Percentiles rank a stretch among this genome's conserved stretches.
Evolutionary conservation across 2,797 vertebrate genomes (phyloP).

Genomic region (Australoheros facetus): DNA sequence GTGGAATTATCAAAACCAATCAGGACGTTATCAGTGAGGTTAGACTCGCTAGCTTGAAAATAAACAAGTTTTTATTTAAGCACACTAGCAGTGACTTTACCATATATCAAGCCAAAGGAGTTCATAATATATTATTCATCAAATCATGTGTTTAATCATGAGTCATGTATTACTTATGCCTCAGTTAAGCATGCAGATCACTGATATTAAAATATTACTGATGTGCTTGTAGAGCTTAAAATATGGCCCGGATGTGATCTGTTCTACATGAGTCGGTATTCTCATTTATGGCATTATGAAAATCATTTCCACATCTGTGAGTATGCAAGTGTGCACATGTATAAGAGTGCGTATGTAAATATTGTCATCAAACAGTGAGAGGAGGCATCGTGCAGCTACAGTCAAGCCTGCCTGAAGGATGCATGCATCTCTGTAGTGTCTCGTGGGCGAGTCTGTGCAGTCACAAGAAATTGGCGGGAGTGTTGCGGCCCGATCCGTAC

Average conservation of each 20-base stretch:
- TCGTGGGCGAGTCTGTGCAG: too few species aligned
- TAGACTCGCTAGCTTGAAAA: background rate
- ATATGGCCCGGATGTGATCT: background rate
- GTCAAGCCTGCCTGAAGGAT: too few species aligned
- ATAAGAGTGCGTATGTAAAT: background rate
- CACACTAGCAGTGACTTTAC: background rate
- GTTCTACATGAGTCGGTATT: background rate
- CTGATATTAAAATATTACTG: background rate
- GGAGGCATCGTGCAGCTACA: too few species aligned
- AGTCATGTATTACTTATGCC: constrained; percentile 23
- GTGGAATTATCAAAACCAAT: constrained; percentile 3
- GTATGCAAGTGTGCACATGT: background rate
- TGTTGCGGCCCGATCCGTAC: too few species aligned
- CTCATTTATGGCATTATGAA: background rate
- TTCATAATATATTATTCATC: constrained; percentile 25
- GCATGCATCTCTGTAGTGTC: too few species aligned
- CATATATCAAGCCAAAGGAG: constrained; percentile 6
- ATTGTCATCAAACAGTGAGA: too few species aligned
- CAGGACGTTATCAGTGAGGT: background rate
- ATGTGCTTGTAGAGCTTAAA: background rate
- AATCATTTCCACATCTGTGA: background rate
- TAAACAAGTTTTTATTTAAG: constrained; percentile 3
- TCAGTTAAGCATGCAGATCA: constrained; percentile 11
- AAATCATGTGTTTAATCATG: constrained; percentile 15
- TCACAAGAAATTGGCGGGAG: too few species aligned